These are phyloP conservation scores for Buceros bicornis DNA, from an alignment of 2,797 vertebrate species.

Conservation along the genomic window DNA sequence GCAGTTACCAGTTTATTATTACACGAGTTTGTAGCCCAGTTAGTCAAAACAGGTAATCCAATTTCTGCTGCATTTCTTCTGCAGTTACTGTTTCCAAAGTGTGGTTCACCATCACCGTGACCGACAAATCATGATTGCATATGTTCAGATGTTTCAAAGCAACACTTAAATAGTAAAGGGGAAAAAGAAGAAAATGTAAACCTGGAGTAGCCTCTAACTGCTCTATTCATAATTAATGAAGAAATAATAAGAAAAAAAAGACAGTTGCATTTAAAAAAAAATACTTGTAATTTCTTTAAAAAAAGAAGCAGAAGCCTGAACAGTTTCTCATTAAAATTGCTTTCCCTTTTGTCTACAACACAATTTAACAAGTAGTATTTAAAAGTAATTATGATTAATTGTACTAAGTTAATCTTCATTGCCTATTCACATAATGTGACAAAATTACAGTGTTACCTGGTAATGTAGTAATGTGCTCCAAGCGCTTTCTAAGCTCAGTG, in stretches of 20 bases:
- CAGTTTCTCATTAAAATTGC: not conserved
- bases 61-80: not conserved
- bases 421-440: not conserved
- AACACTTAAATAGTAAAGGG: not conserved
- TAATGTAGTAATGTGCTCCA: not conserved
- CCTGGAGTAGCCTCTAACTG: not conserved
- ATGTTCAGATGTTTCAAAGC: not conserved
- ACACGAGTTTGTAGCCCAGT: not conserved
- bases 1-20: not conserved
- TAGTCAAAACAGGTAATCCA: not conserved
- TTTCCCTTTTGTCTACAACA: not conserved
- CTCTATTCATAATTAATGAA: not conserved
- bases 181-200: not conserved
- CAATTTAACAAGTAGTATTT: not conserved
- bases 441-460: not conserved
- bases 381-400: constrained; percentile 10
- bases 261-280: not conserved
- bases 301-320: not conserved
- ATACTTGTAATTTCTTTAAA: not conserved
- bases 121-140: not conserved
- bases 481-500: not conserved
- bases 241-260: not conserved
- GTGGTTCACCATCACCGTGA: not conserved
- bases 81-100: not conserved
- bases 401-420: not conserved